Percentiles rank a stretch among this genome's conserved stretches.
phyloP scores from a whole-genome alignment of 2,888 invertebrate genomes.

The Sipunculus nudus region DNA sequence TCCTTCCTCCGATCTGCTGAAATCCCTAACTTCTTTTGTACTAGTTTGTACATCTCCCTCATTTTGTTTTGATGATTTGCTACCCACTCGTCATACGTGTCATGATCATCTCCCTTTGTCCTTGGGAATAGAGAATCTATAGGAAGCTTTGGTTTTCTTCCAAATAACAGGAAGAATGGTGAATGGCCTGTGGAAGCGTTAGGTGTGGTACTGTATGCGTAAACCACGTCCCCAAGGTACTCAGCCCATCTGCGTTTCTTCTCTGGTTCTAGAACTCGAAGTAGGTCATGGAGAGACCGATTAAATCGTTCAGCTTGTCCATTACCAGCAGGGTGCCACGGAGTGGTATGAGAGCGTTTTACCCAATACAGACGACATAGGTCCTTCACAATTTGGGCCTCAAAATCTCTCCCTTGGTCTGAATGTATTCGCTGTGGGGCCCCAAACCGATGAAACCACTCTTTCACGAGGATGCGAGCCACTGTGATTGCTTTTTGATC shows the following conservation, averaged over 20 bases:
- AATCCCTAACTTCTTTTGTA: too few relatives aligned
- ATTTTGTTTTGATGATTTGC: slow-evolving; percentile 9
- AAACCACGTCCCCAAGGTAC: slow-evolving; percentile 23
- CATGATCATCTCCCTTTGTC: not conserved
- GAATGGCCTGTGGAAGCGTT: slow-evolving; percentile 20
- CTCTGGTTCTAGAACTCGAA: slow-evolving; percentile 24
- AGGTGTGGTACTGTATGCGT: too few relatives aligned
- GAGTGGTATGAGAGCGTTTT: slow-evolving; percentile 22
- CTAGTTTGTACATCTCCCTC: too few relatives aligned
- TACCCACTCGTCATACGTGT: slow-evolving; percentile 12
- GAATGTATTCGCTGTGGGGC: slow-evolving; percentile 18
- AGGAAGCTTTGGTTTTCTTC: slow-evolving; percentile 21
- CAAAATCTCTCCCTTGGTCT: slow-evolving; percentile 23
- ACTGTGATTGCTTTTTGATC: slow-evolving; percentile 24
- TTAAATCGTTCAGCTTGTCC: slow-evolving; percentile 24
- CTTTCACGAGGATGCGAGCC: slow-evolving; percentile 15
- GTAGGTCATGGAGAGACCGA: slow-evolving; percentile 29
- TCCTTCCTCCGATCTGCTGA: too few relatives aligned
- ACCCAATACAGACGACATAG: slow-evolving; percentile 31
- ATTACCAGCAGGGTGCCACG: slow-evolving; percentile 24
- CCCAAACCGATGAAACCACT: slow-evolving; percentile 25
- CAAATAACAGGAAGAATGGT: slow-evolving; percentile 19
- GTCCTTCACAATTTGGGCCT: slow-evolving; percentile 8
- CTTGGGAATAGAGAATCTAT: slow-evolving; percentile 15
- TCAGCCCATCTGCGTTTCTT: slow-evolving; percentile 34